These are phyloP conservation scores for Acrocephalus kingi DNA, from an alignment of 2,113 vertebrate genomes.

Conservation along the genomic window DNA sequence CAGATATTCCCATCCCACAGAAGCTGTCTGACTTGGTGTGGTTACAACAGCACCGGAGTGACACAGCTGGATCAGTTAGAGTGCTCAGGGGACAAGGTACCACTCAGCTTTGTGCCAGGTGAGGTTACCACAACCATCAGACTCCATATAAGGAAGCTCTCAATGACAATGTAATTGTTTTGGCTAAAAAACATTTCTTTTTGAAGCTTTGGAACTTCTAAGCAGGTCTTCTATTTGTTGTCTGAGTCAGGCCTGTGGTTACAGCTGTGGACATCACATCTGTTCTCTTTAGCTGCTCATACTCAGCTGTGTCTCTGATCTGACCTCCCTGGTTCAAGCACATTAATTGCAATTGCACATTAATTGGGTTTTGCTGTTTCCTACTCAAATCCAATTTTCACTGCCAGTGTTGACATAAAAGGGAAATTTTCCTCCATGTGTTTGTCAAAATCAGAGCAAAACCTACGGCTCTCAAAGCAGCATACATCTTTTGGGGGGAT, in stretches of 20 bases:
- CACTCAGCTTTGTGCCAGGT: neutral
- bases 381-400: neutral
- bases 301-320: neutral
- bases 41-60: neutral
- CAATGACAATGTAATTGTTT: neutral
- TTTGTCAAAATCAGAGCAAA: neutral
- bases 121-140: neutral
- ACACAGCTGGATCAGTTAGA: neutral
- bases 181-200: neutral
- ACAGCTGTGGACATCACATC: neutral
- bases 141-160: neutral
- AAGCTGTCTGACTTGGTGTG: neutral
- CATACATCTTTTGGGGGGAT: rapidly evolving
- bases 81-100: neutral
- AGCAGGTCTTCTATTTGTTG: neutral
- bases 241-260: neutral
- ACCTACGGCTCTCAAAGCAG: neutral
- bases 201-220: neutral
- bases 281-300: neutral
- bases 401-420: neutral
- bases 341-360: neutral
- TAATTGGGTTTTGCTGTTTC: neutral
- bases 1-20: neutral
- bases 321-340: neutral
- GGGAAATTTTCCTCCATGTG: neutral